phyloP scores from a whole-genome alignment of 2,113 vertebrate species.

The Serilophus lunatus region DNA sequence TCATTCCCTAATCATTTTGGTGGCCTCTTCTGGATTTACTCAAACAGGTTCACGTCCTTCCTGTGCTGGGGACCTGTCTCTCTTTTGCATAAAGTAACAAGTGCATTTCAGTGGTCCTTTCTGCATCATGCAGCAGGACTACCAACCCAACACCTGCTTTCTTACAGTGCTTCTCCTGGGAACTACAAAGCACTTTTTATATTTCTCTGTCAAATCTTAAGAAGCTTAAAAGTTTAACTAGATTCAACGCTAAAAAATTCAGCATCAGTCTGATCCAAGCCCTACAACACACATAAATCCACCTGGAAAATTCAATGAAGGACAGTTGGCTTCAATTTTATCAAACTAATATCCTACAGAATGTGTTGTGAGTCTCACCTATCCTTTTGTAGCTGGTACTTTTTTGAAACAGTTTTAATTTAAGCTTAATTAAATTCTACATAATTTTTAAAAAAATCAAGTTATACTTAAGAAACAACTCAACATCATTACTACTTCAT shows the following conservation, averaged over 20 bases:
- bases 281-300: neutral
- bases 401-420: neutral
- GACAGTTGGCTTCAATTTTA: neutral
- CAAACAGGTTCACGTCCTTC: neutral
- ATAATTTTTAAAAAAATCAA: too few species aligned
- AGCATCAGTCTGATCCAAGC: neutral
- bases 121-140: neutral
- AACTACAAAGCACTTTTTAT: neutral
- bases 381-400: neutral
- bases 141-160: neutral
- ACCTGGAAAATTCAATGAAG: neutral
- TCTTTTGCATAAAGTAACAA: neutral
- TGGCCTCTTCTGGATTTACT: neutral
- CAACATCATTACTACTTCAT: neutral
- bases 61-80: neutral
- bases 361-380: neutral
- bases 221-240: neutral
- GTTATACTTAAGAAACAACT: neutral
- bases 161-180: neutral
- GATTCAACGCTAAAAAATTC: neutral
- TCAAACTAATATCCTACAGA: neutral
- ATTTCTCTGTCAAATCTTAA: neutral
- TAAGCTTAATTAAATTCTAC: neutral
- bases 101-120: neutral
- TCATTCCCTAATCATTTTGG: neutral